phyloP scores from a whole-genome alignment of 2,888 invertebrate genomes.

The Cylloceria caligata region DNA sequence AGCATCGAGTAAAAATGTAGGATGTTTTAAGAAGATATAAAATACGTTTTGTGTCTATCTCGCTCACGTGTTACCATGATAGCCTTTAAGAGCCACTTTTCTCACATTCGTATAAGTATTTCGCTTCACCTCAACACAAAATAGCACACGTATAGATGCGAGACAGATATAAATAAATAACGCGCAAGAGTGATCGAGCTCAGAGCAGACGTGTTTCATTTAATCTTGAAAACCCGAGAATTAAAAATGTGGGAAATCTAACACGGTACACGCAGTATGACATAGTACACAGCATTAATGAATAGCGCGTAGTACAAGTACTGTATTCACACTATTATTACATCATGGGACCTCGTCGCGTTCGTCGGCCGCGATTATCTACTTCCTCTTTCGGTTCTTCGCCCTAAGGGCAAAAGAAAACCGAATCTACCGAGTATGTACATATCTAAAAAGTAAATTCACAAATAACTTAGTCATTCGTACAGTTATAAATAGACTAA shows the following conservation, averaged over 20 bases:
- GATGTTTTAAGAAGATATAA: too few species aligned
- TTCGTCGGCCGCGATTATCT: conserved; percentile 2
- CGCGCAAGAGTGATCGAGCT: too few species aligned
- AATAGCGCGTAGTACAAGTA: not conserved
- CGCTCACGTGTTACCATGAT: too few species aligned
- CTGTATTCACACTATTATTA: not conserved
- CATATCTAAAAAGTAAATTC: conserved; percentile 47
- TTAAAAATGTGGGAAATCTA: too few species aligned
- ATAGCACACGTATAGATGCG: too few species aligned
- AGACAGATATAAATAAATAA: too few species aligned
- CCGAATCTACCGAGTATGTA: conserved; percentile 47
- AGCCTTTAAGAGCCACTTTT: too few species aligned
- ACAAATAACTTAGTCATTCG: conserved; percentile 57
- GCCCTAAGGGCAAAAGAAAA: conserved; percentile 13
- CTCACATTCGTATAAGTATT: too few species aligned
- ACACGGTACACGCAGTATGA: too few species aligned
- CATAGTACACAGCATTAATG: not conserved
- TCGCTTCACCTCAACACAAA: too few species aligned
- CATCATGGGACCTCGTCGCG: conserved; percentile 22
- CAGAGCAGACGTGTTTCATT: not conserved
- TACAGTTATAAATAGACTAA: conserved; percentile 42
- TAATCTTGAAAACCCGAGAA: not conserved
- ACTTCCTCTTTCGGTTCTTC: conserved; percentile 21
- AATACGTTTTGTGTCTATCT: too few species aligned
- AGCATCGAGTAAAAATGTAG: too few species aligned